Conservation (phyloP, 2,113 vertebrate species). For the western clawed frog (Xenopus tropicalis) region UCB_Xtro_10.0 CM004445.2:100863001-100863500, state of each 20-base stretch:
- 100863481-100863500: neutral
- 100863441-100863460: constrained; percentile 27
- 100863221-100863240: neutral
- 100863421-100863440: constrained; percentile 31
- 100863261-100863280: neutral
- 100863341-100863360: constrained; percentile 33
- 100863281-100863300: neutral
- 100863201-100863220: neutral
- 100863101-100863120: constrained; percentile 14
- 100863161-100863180: constrained; percentile 25
- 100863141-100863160: constrained; percentile 16
- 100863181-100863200: neutral
- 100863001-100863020: too few species aligned
- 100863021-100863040: too few species aligned
- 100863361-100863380: constrained; percentile 27
- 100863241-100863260: constrained; percentile 2
- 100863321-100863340: constrained; percentile 9
- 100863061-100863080: constrained; percentile 16
- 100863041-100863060: too few species aligned
- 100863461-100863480: constrained; percentile 37
- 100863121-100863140: constrained; percentile 14
- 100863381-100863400: constrained; percentile 33
- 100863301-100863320: constrained; percentile 18
- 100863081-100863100: constrained; percentile 15
- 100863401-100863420: constrained; percentile 37